Percentiles rank a stretch among this genome's conserved stretches.
Evolutionary conservation across 2,113 vertebrate species (phyloP).

Genomic region (Oceanodroma tethys): DNA sequence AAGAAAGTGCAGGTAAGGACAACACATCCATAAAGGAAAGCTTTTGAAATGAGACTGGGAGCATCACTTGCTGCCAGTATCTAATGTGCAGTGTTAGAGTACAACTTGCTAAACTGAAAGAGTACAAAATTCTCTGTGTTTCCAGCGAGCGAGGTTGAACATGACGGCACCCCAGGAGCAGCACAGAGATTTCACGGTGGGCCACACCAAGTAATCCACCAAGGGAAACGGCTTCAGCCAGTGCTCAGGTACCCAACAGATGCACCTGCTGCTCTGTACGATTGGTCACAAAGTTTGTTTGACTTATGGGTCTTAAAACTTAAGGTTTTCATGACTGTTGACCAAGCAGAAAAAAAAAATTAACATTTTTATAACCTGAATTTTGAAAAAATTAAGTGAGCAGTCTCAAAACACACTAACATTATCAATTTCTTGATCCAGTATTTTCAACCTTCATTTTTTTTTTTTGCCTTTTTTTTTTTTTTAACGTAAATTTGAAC

Average conservation of each 20-base stretch:
- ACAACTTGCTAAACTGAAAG: neutral
- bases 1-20: neutral
- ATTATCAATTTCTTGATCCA: neutral
- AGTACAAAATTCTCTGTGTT: neutral
- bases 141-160: neutral
- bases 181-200: neutral
- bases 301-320: neutral
- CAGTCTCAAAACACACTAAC: neutral
- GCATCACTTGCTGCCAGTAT: neutral
- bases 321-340: neutral
- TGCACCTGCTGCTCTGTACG: accelerated
- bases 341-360: neutral
- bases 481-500: neutral
- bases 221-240: neutral
- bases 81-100: neutral
- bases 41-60: neutral
- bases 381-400: neutral
- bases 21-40: neutral
- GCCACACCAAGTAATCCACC: neutral
- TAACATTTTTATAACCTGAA: neutral
- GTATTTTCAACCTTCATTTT: neutral
- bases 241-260: neutral
- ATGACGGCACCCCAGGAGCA: neutral
- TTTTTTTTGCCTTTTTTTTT: neutral
- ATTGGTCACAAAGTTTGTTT: neutral